A percentile compares a stretch with the other conserved stretches of the same genome.
Evolutionary conservation across 2,797 vertebrate species (phyloP).

Genomic region (Cryptoblepharus egeriae): DNA sequence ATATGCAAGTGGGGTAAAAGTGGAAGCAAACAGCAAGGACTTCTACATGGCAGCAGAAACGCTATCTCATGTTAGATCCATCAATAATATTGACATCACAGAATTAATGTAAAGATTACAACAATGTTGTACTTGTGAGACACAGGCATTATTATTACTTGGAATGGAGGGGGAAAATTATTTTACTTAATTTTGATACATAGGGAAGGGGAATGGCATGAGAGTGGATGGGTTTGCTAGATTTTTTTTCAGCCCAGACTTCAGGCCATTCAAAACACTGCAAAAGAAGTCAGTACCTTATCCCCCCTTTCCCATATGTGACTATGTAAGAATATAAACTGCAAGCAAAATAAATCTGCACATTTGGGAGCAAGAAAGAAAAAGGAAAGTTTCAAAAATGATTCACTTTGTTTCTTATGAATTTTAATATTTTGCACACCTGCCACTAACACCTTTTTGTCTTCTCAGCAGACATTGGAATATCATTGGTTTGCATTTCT

Average conservation of each 20-base stretch:
- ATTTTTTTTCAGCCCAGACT: neutral
- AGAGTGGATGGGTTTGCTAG: neutral
- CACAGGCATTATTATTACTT: too few relatives aligned
- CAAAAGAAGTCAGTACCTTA: neutral
- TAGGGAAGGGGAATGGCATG: neutral
- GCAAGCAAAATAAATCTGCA: conserved; percentile 1
- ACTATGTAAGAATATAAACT: neutral
- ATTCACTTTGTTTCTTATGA: neutral
- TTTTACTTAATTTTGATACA: neutral
- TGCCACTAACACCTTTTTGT: neutral
- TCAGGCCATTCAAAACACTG: neutral
- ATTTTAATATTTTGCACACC: neutral
- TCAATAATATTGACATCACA: too few relatives aligned
- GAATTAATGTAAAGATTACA: too few relatives aligned
- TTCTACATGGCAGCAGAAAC: neutral
- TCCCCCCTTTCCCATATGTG: neutral
- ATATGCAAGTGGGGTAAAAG: neutral
- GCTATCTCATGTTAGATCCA: neutral
- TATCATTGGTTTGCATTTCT: neutral
- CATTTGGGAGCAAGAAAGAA: neutral
- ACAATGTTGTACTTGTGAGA: too few relatives aligned
- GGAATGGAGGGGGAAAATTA: neutral
- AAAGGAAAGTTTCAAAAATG: neutral
- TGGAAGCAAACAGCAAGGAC: neutral
- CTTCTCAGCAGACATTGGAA: neutral